phyloP scores from a whole-genome alignment of 2,797 vertebrate genomes.

The Triplophysa yarkandensis region DNA sequence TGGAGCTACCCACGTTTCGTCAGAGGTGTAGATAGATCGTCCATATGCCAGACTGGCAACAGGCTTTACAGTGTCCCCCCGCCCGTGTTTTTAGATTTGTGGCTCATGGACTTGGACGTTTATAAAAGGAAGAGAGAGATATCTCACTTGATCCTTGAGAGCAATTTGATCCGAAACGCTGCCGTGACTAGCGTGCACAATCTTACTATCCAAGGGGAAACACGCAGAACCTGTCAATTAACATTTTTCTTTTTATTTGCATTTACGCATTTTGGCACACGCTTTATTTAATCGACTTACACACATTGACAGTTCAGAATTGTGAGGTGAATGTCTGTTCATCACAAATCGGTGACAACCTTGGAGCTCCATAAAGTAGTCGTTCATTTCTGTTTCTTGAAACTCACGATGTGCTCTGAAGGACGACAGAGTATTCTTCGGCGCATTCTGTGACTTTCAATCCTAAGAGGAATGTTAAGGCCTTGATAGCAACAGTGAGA shows the following conservation, averaged over 20 bases:
- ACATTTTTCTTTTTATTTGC: no score
- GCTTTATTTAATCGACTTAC: no score
- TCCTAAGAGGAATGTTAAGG: not conserved
- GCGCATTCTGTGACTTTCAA: not conserved
- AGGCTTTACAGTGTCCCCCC: not conserved
- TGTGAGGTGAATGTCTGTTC: not conserved
- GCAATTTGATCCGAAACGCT: not conserved
- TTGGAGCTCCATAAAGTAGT: not conserved
- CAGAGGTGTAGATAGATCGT: slow-evolving; percentile 7
- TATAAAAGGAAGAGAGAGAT: slow-evolving; percentile 58
- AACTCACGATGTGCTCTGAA: no score
- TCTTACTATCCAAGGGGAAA: no score
- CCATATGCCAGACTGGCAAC: slow-evolving; percentile 22
- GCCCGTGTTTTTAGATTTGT: slow-evolving; percentile 55
- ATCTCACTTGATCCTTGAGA: slow-evolving; percentile 58
- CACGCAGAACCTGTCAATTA: no score
- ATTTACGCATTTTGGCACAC: no score
- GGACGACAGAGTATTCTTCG: not conserved
- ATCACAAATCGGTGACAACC: not conserved
- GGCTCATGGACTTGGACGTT: slow-evolving; percentile 56
- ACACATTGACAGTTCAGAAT: no score
- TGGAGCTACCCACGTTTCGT: not conserved
- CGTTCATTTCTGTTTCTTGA: no score
- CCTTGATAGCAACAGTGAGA: not conserved
- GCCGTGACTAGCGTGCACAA: no score